A percentile compares a stretch with the other conserved stretches of the same genome.
Conservation (phyloP, 2,888 invertebrate species). For the Xestia rhomboidea region DNA sequence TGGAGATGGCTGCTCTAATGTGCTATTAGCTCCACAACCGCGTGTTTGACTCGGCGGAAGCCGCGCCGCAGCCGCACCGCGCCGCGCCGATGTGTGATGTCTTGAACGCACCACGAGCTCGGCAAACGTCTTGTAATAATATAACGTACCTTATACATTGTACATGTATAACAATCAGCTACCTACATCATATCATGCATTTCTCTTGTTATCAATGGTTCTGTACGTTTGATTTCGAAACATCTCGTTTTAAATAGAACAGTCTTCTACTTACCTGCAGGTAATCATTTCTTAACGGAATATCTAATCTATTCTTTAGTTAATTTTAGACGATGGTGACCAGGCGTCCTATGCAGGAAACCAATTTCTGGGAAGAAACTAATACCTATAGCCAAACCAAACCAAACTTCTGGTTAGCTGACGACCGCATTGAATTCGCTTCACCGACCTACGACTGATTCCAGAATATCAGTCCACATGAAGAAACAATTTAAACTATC, state of each 20-base stretch:
- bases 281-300: background rate
- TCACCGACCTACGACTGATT: background rate
- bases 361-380: background rate
- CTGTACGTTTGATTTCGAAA: background rate
- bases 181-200: background rate
- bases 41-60: slow-evolving; percentile 73
- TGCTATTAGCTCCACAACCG: slow-evolving; percentile 82
- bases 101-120: slow-evolving; percentile 40
- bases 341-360: background rate
- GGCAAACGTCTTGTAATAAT: slow-evolving; percentile 37
- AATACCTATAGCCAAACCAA: background rate
- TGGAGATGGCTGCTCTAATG: slow-evolving; percentile 84
- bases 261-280: background rate
- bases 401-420: background rate
- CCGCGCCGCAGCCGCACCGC: slow-evolving; percentile 45
- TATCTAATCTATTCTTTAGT: background rate
- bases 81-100: slow-evolving; percentile 17
- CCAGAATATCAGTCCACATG: background rate
- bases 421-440: background rate
- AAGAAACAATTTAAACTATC: background rate
- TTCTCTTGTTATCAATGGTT: background rate
- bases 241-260: background rate
- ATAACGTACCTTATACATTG: background rate
- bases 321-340: background rate
- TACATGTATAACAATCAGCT: slow-evolving; percentile 9